Conservation (phyloP, 1,140 invertebrate genomes). For the Diorhabda carinulata region DNA sequence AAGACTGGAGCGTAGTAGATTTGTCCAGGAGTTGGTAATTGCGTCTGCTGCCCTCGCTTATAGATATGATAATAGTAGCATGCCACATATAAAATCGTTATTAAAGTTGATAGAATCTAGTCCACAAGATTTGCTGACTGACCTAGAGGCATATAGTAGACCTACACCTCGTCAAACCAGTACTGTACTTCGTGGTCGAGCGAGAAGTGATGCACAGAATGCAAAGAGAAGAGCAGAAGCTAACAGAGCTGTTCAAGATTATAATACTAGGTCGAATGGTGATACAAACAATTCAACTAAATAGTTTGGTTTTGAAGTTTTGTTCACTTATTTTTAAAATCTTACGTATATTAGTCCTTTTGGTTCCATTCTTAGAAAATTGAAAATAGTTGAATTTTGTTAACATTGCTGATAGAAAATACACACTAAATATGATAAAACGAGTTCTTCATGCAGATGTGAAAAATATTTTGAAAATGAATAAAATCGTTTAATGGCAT, state of each 20-base stretch:
- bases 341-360: too few relatives aligned
- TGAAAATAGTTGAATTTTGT: too few relatives aligned
- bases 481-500: too few relatives aligned
- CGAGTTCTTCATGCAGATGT: too few relatives aligned
- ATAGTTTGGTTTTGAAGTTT: slow-evolving; percentile 8
- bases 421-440: too few relatives aligned
- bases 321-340: background rate
- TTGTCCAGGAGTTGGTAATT: slow-evolving; percentile 43
- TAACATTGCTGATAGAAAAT: too few relatives aligned
- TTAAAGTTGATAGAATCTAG: slow-evolving; percentile 26
- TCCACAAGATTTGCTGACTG: slow-evolving; percentile 16
- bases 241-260: slow-evolving; percentile 23
- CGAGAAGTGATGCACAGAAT: slow-evolving; percentile 40
- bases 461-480: too few relatives aligned
- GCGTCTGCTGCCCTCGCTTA: slow-evolving; percentile 25
- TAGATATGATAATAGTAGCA: background rate
- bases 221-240: slow-evolving; percentile 40
- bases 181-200: slow-evolving; percentile 35
- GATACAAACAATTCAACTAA: slow-evolving; percentile 4
- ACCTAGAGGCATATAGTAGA: slow-evolving; percentile 21
- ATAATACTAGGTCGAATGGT: background rate
- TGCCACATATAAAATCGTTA: slow-evolving; percentile 23
- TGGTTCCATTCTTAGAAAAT: too few relatives aligned
- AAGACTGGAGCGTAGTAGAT: slow-evolving; percentile 37
- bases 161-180: slow-evolving; percentile 22